A percentile compares a stretch with the other conserved stretches of the same genome.
These are phyloP conservation scores for Chlorops oryzae DNA, from an alignment of 1,140 invertebrate genomes.

Conservation along the genomic window DNA sequence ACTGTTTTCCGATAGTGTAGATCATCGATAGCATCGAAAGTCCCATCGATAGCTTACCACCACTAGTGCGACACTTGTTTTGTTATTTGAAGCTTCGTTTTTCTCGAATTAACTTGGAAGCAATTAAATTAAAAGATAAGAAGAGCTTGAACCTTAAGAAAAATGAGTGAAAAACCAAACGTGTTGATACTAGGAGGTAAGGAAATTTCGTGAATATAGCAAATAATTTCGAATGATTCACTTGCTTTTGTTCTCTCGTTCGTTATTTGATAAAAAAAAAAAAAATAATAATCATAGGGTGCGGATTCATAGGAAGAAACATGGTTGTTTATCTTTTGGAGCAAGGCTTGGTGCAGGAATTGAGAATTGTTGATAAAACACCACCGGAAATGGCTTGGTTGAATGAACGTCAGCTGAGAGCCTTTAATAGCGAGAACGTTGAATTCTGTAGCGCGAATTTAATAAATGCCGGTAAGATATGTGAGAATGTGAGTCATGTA, in stretches of 20 bases:
- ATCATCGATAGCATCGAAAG: no score
- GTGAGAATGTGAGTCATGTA: neutral
- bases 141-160: no score
- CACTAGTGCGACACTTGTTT: no score
- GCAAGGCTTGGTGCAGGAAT: slow-evolving; percentile 66
- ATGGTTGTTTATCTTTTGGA: slow-evolving; percentile 73
- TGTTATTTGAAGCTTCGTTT: no score
- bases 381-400: slow-evolving; percentile 87
- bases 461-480: slow-evolving; percentile 71
- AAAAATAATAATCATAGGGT: slow-evolving; percentile 55
- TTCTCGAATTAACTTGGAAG: no score
- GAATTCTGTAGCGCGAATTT: slow-evolving; percentile 87
- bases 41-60: no score
- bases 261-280: neutral
- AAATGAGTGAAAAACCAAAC: slow-evolving; percentile 43
- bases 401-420: slow-evolving; percentile 63
- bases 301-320: slow-evolving; percentile 87
- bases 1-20: no score
- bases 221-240: neutral
- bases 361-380: slow-evolving; percentile 85
- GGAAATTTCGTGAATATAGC: slow-evolving; percentile 15
- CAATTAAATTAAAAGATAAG: no score
- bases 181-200: slow-evolving; percentile 45
- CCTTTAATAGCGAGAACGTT: slow-evolving; percentile 68
- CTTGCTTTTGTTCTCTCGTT: neutral